Conservation (phyloP, 92 coral and sea anemone genomes). For the Epizoanthus illoricatus region DNA sequence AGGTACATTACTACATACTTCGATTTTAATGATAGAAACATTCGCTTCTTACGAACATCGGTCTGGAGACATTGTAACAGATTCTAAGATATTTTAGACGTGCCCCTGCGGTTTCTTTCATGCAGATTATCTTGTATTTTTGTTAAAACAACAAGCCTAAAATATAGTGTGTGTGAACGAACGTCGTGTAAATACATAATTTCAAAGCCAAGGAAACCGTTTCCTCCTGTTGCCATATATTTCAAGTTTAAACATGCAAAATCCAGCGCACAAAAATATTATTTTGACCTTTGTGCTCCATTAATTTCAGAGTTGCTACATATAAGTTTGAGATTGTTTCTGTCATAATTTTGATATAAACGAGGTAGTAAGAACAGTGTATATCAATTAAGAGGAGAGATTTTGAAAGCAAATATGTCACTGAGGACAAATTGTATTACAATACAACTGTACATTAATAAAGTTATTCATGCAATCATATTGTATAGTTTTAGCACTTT, state of each 20-base stretch:
- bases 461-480: no score
- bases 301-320: not conserved
- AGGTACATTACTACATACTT: slow-evolving; percentile 4
- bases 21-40: not conserved
- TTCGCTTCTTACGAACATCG: not conserved
- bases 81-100: not conserved
- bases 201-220: no score
- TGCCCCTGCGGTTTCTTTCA: slow-evolving; percentile 4
- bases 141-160: not conserved
- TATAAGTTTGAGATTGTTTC: not conserved
- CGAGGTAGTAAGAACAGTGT: no score
- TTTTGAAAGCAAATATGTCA: no score
- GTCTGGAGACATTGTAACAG: not conserved
- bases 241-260: not conserved
- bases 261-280: not conserved
- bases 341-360: slow-evolving; percentile 1
- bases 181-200: not conserved
- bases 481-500: no score
- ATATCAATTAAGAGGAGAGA: no score
- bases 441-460: no score
- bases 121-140: not conserved
- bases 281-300: not conserved
- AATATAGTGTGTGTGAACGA: not conserved
- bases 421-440: no score
- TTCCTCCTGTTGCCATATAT: not conserved